Evolutionary conservation across 2,797 vertebrate genomes (phyloP).

Genomic region (Poecilia velifera): DNA sequence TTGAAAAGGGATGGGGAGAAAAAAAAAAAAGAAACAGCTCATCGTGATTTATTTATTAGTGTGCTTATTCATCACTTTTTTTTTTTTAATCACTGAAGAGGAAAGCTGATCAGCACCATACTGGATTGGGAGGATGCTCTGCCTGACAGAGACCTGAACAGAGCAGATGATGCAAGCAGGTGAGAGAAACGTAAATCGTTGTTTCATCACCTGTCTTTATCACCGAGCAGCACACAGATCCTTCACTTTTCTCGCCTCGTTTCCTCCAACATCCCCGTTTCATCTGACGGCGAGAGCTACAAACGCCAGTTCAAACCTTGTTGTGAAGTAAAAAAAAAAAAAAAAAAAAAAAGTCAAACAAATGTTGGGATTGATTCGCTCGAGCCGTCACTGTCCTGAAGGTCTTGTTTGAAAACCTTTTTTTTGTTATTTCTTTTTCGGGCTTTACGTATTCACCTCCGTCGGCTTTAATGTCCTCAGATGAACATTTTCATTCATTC

Average conservation of each 20-base stretch:
- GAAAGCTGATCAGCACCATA: constrained; percentile 93
- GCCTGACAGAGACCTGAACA: constrained; percentile 88
- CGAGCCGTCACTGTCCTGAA: neutral
- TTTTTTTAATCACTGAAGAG: constrained; percentile 75
- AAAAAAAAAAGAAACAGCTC: too few relatives aligned
- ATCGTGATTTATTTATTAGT: neutral
- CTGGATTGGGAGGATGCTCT: constrained; percentile 97
- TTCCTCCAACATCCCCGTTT: constrained; percentile 20
- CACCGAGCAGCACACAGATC: neutral
- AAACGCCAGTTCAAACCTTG: constrained; percentile 3
- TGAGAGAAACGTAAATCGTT: constrained; percentile 49
- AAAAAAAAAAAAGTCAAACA: constrained; percentile 5
- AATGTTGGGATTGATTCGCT: constrained; percentile 9
- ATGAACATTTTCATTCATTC: constrained; percentile 4
- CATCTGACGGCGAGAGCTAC: neutral
- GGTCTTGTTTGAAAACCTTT: constrained; percentile 18
- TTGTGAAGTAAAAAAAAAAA: constrained; percentile 1
- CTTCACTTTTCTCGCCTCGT: neutral
- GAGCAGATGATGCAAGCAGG: constrained; percentile 93
- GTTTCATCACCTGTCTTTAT: constrained; percentile 4
- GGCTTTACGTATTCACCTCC: constrained; percentile 6
- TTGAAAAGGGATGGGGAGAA: neutral
- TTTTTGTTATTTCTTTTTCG: neutral
- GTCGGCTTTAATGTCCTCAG: constrained; percentile 14
- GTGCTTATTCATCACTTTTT: neutral